Base-by-base conservation (phyloP, 2,888 invertebrate genomes). In the Netelia virgata region DNA sequence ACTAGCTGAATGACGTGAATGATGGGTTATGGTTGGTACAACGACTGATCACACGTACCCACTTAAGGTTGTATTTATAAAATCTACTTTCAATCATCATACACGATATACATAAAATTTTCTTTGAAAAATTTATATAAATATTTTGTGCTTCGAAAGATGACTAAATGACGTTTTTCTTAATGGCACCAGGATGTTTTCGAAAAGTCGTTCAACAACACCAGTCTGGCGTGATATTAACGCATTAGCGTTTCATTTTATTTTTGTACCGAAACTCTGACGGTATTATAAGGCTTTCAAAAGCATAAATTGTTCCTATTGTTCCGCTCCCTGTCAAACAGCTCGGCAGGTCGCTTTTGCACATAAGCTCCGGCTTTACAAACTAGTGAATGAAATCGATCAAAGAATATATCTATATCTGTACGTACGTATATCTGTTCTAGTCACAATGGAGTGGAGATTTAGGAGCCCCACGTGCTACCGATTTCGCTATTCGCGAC, bases 241-340 rank as follows among this genome's bases (percentile, higher is more conserved):
- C 11, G 11, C 50, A 14, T 50, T 50, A 14, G n/a, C 1, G 23
- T 61, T 50, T 55, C 41, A 20, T 53, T 50, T 41, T 55, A n/a
- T 14, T 55, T 75, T 66, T 64, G 53, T 50, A 75, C 23, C n/a
- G 43, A 18, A 28, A 63, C 63, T 75, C 28, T 28, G 18, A 55
- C 14, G 20, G 55, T 16, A 61, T 61, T 23, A 43, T 66, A 55
- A 63, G 18, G 23, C 61, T 43, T 63, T 53, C 55, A 55, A 41
- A 23, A 28, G 70, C 76, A 70, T 57, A 76, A 82, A 82, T 76
- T 59, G 64, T 82, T 59, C 66, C 47, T 28, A 63, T 74, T 70
- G 47, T 57, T 69, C 59, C 43, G 41, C 50, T 74, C 55, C 18
- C 64, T 50, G 64, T 70, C 63, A 70, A 75, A 79, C 36, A 50